These are phyloP conservation scores for Drosophila aff. DNA, from an alignment of 1,140 invertebrate genomes.

Conservation along the genomic window DNA sequence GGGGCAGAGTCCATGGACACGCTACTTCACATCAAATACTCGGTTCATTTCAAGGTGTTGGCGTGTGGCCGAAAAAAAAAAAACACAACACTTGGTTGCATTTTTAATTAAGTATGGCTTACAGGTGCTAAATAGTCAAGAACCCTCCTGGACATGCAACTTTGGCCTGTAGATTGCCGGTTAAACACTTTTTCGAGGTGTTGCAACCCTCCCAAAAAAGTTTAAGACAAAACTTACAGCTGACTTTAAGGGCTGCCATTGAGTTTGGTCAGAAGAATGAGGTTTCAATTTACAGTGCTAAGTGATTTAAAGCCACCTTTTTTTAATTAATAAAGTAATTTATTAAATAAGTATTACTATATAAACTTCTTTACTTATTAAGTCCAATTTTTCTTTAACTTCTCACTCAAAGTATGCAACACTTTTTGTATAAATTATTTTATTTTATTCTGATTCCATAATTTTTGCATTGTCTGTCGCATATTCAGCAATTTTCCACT, in stretches of 20 bases:
- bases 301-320: too few relatives aligned
- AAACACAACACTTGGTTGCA: constrained; percentile 47
- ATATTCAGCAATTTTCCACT: constrained; percentile 79
- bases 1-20: constrained; percentile 38
- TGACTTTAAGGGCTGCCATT: constrained; percentile 8
- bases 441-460: constrained; percentile 7
- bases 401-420: constrained; percentile 8
- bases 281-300: too few relatives aligned
- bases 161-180: constrained; percentile 25
- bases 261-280: background rate
- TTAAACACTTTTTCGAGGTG: constrained; percentile 18
- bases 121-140: constrained; percentile 75
- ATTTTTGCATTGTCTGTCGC: constrained; percentile 18
- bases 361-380: background rate
- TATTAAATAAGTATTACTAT: background rate
- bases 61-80: constrained; percentile 56
- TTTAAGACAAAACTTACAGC: background rate
- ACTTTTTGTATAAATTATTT: background rate
- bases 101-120: constrained; percentile 64
- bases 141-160: constrained; percentile 56
- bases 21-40: constrained; percentile 49
- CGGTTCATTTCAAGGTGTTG: constrained; percentile 40
- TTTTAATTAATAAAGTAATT: background rate
- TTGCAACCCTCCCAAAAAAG: constrained; percentile 15
- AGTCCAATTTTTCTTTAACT: too few relatives aligned